Conservation (phyloP, 2,113 vertebrate species). For the Holacanthus passer region DNA sequence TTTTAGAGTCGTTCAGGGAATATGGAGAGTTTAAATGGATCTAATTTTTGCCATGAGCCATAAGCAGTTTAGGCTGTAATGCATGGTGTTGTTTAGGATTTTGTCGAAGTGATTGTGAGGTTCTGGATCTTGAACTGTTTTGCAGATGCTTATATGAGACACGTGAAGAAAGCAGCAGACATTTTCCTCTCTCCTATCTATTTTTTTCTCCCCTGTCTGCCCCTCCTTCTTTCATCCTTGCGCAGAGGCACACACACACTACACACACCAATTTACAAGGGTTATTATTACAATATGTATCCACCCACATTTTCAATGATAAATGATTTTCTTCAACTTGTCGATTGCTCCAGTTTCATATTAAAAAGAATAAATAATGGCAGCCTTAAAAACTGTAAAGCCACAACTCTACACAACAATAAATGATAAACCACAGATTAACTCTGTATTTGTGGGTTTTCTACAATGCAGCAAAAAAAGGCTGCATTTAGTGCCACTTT, state of each 20-base stretch:
- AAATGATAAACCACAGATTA: not conserved
- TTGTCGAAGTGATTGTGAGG: constrained; percentile 13
- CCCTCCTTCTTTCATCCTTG: constrained; percentile 1
- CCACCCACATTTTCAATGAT: constrained; percentile 1
- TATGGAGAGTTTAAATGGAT: constrained; percentile 52
- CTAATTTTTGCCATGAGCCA: constrained; percentile 38
- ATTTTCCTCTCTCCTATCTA: constrained; percentile 19
- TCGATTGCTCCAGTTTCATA: not conserved
- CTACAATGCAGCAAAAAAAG: not conserved
- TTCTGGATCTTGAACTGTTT: constrained; percentile 38
- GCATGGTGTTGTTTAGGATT: constrained; percentile 20
- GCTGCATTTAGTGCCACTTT: not conserved
- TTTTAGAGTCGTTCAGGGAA: constrained; percentile 47
- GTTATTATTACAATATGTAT: constrained; percentile 1
- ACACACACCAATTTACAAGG: not conserved
- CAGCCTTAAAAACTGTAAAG: constrained; percentile 36
- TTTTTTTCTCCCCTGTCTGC: not conserved
- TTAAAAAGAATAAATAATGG: constrained; percentile 33
- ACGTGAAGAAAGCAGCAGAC: not conserved
- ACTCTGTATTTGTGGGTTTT: not conserved
- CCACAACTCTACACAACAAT: not conserved
- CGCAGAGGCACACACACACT: not conserved
- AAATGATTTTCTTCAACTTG: constrained; percentile 17
- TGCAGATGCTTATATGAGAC: constrained; percentile 39
- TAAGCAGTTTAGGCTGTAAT: constrained; percentile 38